Evolutionary conservation across 2,113 vertebrate genomes (phyloP), one percentile per base, ranked within the genome.

Genomic region (Ophthalmolycus amberensis): DNA sequence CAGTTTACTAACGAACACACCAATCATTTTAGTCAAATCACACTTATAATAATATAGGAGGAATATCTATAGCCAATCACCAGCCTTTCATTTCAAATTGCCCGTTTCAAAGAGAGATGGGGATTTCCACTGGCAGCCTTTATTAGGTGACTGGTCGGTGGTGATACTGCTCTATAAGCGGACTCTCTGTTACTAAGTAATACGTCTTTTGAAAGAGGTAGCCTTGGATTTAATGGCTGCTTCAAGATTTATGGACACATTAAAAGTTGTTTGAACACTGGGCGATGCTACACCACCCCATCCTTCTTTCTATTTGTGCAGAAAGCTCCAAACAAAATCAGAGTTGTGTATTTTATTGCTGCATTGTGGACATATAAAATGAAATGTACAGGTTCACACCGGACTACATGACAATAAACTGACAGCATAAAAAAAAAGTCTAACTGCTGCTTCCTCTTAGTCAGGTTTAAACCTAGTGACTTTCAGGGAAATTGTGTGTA

Each of bases 191-290:
- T 75, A 79, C 59, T 82, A 25, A 79, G 75, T 86, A 38, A 79
- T 71, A 25, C 44, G 22, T 68, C 48, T 20, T 79, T 77, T 75
- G 18, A 71, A 69, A 52, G 16, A 48, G 2, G 8, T 12, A 60
- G 20, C 56, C 50, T 75, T 82, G 2, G 16, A 70, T 83, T 84
- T 83, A 75, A 85, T 37, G 73, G 66, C 69, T 71, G 34, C 29
- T 46, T 18, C 1, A 58, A 85, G 66, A 86, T 81, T 81, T 82
- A 78, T 88, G 74, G 29, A 29, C 74, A 69, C 60, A 38, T 50
- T 63, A 37, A 38, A 40, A 81, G 38, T 16, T 50, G 58, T 85
- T 75, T 84, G 82, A 63, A 48, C 46, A 68, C 22, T 16, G 32
- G 27, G 37, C 25, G 50, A 76, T 67, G 69, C 1, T 32, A 58